Evolutionary conservation across 2,113 vertebrate species (phyloP), one percentile per base, ranked within the genome.

Genomic region (Asarcornis scutulata): DNA sequence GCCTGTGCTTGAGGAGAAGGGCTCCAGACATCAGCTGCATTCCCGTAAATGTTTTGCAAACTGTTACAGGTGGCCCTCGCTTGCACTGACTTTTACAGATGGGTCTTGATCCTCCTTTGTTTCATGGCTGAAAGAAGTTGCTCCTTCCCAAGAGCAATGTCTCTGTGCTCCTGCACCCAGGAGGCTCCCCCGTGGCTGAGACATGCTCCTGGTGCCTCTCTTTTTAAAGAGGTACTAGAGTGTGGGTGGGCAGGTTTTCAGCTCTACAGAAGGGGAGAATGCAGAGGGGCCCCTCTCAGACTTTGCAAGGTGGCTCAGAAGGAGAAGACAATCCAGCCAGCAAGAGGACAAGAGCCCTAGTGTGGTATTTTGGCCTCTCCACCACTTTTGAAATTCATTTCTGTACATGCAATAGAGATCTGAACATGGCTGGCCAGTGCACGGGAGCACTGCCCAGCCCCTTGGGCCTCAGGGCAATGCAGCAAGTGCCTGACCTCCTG

Each of bases 121-220:
- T 72, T 79, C 5, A 8, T 44, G 26, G 13, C 22, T 69, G 50
- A 62, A 34, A 44, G 17, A 13, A 18, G 6, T 15, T 79, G 4
- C 6, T 52, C 20, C 16, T 53, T 79, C 17, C 10, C 20, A n/a
- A 9, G 46, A 67, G 18, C 16, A 2, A 5, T 11, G 6, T 29
- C 26, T 11, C n/a, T 0, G 0, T 48, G 32, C 22, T 55, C 17
- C n/a, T 42, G 31, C 25, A 74, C 6, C 16, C 1, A 3, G n/a
- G 42, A 5, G 13, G 60, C 15, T 67, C 6, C 66, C 10, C 25
- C 48, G 22, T 2, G 15, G 9, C 40, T 50, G 71, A 42, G 55
- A 20, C 26, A 25, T 1, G 27, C 7, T 48, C 16, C 53, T 64
- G 52, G 13, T 56, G 7, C 12, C 7, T n/a, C 59, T 62, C 6